Percentiles rank a stretch among this genome's conserved stretches.
Conservation (phyloP, 2,888 invertebrate species). For the Microplitis deprimator region DNA sequence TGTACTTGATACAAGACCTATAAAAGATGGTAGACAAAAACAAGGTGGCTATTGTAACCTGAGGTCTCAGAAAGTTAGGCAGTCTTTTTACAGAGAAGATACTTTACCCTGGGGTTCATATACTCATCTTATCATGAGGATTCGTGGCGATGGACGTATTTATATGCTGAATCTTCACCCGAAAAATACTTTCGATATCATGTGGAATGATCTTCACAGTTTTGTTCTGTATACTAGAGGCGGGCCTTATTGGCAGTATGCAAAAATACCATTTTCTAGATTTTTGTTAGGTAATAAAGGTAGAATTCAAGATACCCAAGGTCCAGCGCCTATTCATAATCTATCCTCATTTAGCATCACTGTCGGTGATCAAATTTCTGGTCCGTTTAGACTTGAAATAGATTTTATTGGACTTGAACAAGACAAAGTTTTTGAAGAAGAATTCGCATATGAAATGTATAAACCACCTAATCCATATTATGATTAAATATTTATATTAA, state of each 20-base stretch:
- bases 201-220: slow-evolving; percentile 91
- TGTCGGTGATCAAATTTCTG: slow-evolving; percentile 84
- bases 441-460: slow-evolving; percentile 96
- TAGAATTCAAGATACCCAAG: slow-evolving; percentile 87
- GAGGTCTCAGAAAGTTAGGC: slow-evolving; percentile 79
- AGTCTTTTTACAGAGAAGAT: slow-evolving; percentile 84
- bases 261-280: slow-evolving; percentile 94
- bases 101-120: slow-evolving; percentile 84
- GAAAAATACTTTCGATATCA: slow-evolving; percentile 84
- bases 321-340: slow-evolving; percentile 74
- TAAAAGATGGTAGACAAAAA: slow-evolving; percentile 86
- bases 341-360: slow-evolving; percentile 88
- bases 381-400: slow-evolving; percentile 90
- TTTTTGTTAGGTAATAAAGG: slow-evolving; percentile 89
- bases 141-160: slow-evolving; percentile 94
- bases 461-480: slow-evolving; percentile 63
- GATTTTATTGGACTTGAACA: slow-evolving; percentile 92
- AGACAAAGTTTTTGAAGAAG: slow-evolving; percentile 86
- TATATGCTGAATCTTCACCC: slow-evolving; percentile 87
- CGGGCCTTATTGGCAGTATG: slow-evolving; percentile 97
- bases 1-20: slow-evolving; percentile 78
- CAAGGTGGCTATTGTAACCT: slow-evolving; percentile 88
- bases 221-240: slow-evolving; percentile 94
- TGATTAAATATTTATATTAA: slow-evolving; percentile 34
- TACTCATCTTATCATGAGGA: slow-evolving; percentile 82